Evolutionary conservation across 2,797 vertebrate genomes (phyloP), one percentile per base, ranked within the genome.

Genomic region (Myoxocephalus aenaeus): DNA sequence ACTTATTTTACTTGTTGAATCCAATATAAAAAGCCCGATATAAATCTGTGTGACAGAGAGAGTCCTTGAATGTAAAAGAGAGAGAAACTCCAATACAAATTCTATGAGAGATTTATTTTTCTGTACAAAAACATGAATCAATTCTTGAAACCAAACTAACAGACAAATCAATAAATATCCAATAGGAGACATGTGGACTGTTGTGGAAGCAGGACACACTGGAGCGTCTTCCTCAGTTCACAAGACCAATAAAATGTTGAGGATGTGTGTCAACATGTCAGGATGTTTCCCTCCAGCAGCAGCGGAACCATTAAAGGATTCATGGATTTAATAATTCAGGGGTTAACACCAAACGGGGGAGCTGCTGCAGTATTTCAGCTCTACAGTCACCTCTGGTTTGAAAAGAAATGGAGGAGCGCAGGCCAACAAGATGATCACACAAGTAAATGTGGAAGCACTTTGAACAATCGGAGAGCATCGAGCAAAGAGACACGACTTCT

Each of bases 211-310:
- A 50, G 56, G 20, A 63, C 70, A 20, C 61, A 7, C 66, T 36
- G 67, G 77, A 73, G 71, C 22, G 74, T 70, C 73, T 64, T 67
- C 72, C 75, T 62, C 29, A 65, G 18, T 78, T 63, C 56, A 62
- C 77, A 7, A 72, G 34, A 38, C 42, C 63, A 65, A 72, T 79
- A 44, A 75, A 82, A 79, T 1, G 63, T 14, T 2, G 53, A 42
- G 70, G 51, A 70, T 80, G 79, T 76, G 88, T 48, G 65, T 75
- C 77, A 74, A 58, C 77, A 75, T 77, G 87, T 84, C 79, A 18
- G 71, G 61, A 56, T 65, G 80, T 65, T 72, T 74, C 40, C 8
- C 74, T 32, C 8, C 36, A 2, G 36, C 34, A 8, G 74, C 65
- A 59, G 75, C 46, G 42, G 51, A 57, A 27, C 63, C 51, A 71